Evolutionary conservation across 2,888 invertebrate species (phyloP).

Genomic region (Liopterus haemorrhoidalis): DNA sequence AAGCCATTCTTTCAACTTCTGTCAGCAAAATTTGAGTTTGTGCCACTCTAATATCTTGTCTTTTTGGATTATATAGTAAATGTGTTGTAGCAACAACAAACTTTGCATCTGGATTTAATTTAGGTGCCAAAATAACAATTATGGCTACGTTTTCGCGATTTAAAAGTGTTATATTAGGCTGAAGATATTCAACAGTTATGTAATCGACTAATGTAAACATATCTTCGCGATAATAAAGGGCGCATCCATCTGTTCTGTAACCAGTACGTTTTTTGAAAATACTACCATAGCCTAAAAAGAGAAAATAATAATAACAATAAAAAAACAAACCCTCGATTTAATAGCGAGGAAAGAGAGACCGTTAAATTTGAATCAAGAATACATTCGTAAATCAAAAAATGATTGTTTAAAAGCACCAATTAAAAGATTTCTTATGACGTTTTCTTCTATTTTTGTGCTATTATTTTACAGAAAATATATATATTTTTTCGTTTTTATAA

Average conservation of each 20-base stretch:
- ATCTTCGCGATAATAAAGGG: constrained; percentile 70
- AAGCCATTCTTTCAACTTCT: constrained; percentile 75
- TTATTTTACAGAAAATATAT: no score
- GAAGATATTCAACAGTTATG: constrained; percentile 64
- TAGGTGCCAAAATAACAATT: constrained; percentile 65
- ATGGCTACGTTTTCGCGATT: constrained; percentile 86
- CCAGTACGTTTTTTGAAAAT: constrained; percentile 81
- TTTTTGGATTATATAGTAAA: constrained; percentile 82
- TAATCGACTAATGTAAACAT: constrained; percentile 62
- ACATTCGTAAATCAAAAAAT: constrained; percentile 1
- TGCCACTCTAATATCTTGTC: constrained; percentile 84
- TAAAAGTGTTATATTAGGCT: constrained; percentile 57
- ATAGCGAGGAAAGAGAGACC: no score
- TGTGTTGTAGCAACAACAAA: constrained; percentile 90
- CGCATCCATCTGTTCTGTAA: constrained; percentile 79
- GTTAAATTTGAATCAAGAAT: neutral
- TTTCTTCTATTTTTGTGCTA: no score
- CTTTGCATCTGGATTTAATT: constrained; percentile 46
- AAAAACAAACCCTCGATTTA: no score
- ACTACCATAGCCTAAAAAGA: constrained; percentile 60
- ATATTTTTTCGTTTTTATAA: no score
- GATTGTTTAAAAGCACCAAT: no score
- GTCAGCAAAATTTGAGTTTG: constrained; percentile 80
- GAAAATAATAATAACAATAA: no score
- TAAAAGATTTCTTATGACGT: no score